Percentiles rank a stretch among this genome's conserved stretches.
phyloP scores from a whole-genome alignment of 1,140 invertebrate genomes.

The Camponotus vicinus region DNA sequence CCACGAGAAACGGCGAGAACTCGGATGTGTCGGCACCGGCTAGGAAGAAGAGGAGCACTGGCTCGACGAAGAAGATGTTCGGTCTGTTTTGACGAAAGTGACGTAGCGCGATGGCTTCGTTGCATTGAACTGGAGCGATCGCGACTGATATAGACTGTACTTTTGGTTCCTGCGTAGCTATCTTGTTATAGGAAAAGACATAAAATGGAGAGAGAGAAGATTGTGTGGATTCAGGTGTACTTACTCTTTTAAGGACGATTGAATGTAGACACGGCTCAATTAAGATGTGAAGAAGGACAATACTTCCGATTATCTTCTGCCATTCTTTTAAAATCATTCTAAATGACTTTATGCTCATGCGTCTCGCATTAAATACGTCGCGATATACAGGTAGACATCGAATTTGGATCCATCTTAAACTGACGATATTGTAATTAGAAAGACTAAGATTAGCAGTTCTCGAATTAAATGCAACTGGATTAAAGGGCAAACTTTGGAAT shows the following conservation, averaged over 20 bases:
- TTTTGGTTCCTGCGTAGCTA: neutral
- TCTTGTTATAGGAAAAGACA: neutral
- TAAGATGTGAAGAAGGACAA: neutral
- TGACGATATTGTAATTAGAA: neutral
- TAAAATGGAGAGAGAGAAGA: neutral
- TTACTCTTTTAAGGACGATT: neutral
- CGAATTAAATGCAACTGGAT: neutral
- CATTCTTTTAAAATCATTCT: neutral
- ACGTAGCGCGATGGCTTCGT: constrained; percentile 38
- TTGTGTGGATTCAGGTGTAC: neutral
- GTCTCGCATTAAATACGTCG: too few species aligned
- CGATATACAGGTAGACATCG: neutral
- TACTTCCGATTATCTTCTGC: neutral
- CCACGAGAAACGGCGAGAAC: constrained; percentile 63
- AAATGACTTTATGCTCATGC: neutral
- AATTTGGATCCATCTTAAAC: constrained; percentile 2
- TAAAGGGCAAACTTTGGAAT: neutral
- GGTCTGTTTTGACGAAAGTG: constrained; percentile 72
- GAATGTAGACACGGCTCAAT: neutral
- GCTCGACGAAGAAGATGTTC: constrained; percentile 79
- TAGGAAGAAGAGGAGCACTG: constrained; percentile 81
- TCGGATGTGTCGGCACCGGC: constrained; percentile 80
- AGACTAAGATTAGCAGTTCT: neutral
- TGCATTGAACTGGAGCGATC: constrained; percentile 35
- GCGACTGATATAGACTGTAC: constrained; percentile 53